Evolutionary conservation across 2,797 vertebrate species (phyloP), one percentile per base, ranked within the genome.

Genomic region (Urocyon cinereoargenteus): DNA sequence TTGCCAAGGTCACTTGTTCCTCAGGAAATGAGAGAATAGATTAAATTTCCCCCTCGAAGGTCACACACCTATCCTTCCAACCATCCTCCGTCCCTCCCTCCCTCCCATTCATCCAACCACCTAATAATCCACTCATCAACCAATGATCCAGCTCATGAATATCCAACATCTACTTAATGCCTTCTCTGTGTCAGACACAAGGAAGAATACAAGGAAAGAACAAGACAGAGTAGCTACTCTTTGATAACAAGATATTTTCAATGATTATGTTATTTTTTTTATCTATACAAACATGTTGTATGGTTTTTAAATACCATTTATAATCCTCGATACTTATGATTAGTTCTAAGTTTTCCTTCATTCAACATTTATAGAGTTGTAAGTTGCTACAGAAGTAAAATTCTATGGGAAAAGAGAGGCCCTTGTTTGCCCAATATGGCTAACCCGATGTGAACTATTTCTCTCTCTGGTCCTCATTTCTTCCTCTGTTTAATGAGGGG

Each of bases 1-100:
- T 1, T 45, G 66, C 68, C 22, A 62, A 62, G 57, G 61, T 92
- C 34, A 68, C 81, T 28, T 88, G 51, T 88, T 94, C 28, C 18
- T 86, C 40, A 78, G 86, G 53, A 88, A 97, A 85, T 87, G 28
- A 72, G 86, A 86, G 81, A 78, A 64, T 6, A 93, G 64, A 91
- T 89, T 93, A 75, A 90, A 96, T 81, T 89, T 90, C 28, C 24
- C 5, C 13, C 57, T 59, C 90, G 62, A 89, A 59, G 68, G 36
- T 87, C 62, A 86, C 70, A 64, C 62, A 31, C 31, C 1, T 40
- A 45, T 68, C 4, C 24, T 66, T 84, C 10, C 10, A 49, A 9
- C 11, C 24, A 40, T 4, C 66, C 21, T n/a, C 40, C 1, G 40
- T 45, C 8, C 15, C 26, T 34, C 8, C 66, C 49, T 84, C 40